These are phyloP conservation scores for Atta colombica DNA, from an alignment of 1,140 invertebrate genomes.

Conservation along the genomic window DNA sequence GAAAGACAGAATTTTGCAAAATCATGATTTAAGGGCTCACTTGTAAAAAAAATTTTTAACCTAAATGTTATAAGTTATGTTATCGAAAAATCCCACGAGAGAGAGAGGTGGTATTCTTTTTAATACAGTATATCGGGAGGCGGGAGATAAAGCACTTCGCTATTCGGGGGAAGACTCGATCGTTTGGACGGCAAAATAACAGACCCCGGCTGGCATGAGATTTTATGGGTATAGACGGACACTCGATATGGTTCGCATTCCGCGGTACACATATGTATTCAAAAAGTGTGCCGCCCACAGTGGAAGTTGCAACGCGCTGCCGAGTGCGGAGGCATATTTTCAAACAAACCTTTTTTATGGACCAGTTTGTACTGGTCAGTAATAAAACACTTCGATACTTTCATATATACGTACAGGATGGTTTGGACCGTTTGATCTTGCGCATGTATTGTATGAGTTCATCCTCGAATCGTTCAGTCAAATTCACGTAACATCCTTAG, in stretches of 20 bases:
- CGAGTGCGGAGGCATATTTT: constrained; percentile 40
- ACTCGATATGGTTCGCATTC: constrained; percentile 19
- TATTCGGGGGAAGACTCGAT: not conserved
- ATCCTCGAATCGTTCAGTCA: not conserved
- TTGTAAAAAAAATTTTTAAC: not conserved
- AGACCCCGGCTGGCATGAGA: constrained; percentile 29
- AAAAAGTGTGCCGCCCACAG: constrained; percentile 9
- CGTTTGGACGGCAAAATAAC: constrained; percentile 48
- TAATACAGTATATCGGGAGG: not conserved
- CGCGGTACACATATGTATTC: not conserved
- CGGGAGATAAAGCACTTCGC: constrained; percentile 33
- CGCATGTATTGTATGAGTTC: constrained; percentile 7
- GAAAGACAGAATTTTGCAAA: not conserved
- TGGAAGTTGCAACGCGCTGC: constrained; percentile 14
- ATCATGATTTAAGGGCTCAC: not conserved
- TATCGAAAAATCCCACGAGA: not conserved
- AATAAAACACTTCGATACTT: constrained; percentile 54
- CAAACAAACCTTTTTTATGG: constrained; percentile 33
- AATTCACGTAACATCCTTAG: constrained; percentile 13
- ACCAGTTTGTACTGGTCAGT: constrained; percentile 10
- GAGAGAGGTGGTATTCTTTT: not conserved
- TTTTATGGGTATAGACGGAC: constrained; percentile 50
- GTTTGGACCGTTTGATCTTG: not conserved
- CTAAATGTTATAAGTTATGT: not conserved
- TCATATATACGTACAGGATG: not conserved